Evolutionary conservation across 2,888 invertebrate genomes (phyloP).

Genomic region (Cordilura impudica): DNA sequence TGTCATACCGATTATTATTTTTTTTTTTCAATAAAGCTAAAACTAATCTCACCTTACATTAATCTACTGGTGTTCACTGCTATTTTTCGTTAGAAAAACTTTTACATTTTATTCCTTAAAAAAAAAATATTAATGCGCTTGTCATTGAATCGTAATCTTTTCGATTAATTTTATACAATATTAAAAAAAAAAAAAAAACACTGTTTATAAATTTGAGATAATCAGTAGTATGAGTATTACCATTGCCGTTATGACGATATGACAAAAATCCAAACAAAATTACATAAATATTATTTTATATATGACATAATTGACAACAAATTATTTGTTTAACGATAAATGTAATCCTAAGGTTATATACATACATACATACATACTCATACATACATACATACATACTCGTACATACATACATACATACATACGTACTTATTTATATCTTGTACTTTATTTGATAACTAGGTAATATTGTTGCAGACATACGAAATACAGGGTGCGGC

Average conservation of each 20-base stretch:
- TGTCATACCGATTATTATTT: background rate
- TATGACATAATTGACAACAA: slow-evolving; percentile 50
- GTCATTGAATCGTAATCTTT: slow-evolving; percentile 35
- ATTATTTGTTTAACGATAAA: slow-evolving; percentile 46
- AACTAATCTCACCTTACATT: slow-evolving; percentile 1
- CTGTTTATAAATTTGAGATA: background rate
- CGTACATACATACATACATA: too few relatives aligned
- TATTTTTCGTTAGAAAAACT: background rate
- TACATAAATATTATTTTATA: background rate
- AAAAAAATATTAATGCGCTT: slow-evolving; percentile 20
- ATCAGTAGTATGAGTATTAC: background rate
- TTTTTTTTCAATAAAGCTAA: slow-evolving; percentile 3
- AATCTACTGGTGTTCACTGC: background rate
- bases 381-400: too few relatives aligned
- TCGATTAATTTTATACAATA: slow-evolving; percentile 2
- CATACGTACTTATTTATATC: too few relatives aligned
- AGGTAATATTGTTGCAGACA: too few relatives aligned
- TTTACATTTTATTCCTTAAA: background rate
- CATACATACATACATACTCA: too few relatives aligned
- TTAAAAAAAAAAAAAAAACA: background rate
- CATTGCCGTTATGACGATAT: background rate
- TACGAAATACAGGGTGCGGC: too few relatives aligned
- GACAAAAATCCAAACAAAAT: background rate
- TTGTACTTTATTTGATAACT: too few relatives aligned
- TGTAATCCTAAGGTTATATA: background rate